These are phyloP conservation scores for Pararge aegeria DNA, from an alignment of 1,140 invertebrate species.

Conservation along the genomic window DNA sequence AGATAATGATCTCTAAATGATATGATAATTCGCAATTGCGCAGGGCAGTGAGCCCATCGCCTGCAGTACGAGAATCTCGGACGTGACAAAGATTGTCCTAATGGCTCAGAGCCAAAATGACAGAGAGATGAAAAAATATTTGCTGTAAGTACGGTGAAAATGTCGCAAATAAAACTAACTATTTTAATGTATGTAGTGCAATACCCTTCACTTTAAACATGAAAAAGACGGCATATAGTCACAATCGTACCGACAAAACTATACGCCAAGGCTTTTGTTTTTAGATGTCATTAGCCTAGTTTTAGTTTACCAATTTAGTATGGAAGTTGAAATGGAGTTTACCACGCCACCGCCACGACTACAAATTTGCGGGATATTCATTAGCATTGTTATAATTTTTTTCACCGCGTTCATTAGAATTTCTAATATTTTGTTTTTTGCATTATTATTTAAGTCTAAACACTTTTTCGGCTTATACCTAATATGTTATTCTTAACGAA, in stretches of 20 bases:
- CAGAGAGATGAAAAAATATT: too few species aligned
- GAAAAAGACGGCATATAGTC: neutral
- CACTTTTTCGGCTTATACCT: neutral
- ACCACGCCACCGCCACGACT: neutral
- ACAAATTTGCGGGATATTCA: slow-evolving; percentile 7
- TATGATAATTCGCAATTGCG: too few species aligned
- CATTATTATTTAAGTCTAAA: neutral
- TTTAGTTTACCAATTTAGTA: slow-evolving; percentile 9
- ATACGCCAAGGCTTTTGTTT: slow-evolving; percentile 7
- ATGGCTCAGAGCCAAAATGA: too few species aligned
- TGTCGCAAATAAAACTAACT: too few species aligned
- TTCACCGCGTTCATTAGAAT: neutral
- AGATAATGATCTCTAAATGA: too few species aligned
- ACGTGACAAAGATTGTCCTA: too few species aligned
- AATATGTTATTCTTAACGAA: neutral
- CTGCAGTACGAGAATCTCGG: too few species aligned
- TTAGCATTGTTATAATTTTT: slow-evolving; percentile 8
- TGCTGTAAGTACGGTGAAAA: too few species aligned
- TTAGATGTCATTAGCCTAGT: slow-evolving; percentile 9
- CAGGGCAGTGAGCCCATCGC: too few species aligned
- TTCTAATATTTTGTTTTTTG: neutral
- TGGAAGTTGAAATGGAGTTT: slow-evolving; percentile 6
- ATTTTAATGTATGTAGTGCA: neutral
- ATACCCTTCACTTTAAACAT: neutral
- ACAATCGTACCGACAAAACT: neutral